A percentile compares a stretch with the other conserved stretches of the same genome.
phyloP scores from a whole-genome alignment of 92 coral and sea anemone species.

The Umimayanthus chanpuru region DNA sequence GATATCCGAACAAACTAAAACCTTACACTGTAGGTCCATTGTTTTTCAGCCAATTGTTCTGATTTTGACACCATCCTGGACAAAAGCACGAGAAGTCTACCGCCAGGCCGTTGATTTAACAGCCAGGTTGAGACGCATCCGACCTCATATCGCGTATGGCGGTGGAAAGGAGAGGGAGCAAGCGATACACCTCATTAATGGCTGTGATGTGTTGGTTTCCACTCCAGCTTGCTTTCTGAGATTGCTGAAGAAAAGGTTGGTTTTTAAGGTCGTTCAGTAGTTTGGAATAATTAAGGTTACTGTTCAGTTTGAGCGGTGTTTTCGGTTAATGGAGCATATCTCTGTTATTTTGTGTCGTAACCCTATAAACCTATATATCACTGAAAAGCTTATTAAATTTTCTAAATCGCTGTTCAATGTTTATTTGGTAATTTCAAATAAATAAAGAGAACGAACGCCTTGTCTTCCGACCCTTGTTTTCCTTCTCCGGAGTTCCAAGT shows the following conservation, averaged over 20 bases:
- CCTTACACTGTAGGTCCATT: background rate
- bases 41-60: constrained; percentile 77
- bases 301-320: too few species aligned
- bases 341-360: too few species aligned
- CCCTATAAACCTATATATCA: too few species aligned
- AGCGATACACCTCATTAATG: constrained; percentile 75
- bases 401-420: too few species aligned
- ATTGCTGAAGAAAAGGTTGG: constrained; percentile 67
- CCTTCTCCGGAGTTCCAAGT: too few species aligned
- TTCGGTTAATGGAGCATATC: too few species aligned
- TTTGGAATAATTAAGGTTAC: background rate
- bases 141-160: constrained; percentile 74
- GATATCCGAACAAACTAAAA: background rate
- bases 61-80: constrained; percentile 75
- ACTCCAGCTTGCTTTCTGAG: constrained; percentile 91
- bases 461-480: too few species aligned
- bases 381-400: too few species aligned
- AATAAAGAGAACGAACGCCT: too few species aligned
- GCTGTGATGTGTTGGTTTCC: constrained; percentile 91
- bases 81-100: constrained; percentile 63
- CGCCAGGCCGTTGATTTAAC: constrained; percentile 59
- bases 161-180: constrained; percentile 90
- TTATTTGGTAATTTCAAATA: too few species aligned
- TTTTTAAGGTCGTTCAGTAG: background rate
- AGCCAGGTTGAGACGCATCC: constrained; percentile 55